Evolutionary conservation across 2,797 vertebrate genomes (phyloP).

Genomic region (Tragelaphus eurycerus): DNA sequence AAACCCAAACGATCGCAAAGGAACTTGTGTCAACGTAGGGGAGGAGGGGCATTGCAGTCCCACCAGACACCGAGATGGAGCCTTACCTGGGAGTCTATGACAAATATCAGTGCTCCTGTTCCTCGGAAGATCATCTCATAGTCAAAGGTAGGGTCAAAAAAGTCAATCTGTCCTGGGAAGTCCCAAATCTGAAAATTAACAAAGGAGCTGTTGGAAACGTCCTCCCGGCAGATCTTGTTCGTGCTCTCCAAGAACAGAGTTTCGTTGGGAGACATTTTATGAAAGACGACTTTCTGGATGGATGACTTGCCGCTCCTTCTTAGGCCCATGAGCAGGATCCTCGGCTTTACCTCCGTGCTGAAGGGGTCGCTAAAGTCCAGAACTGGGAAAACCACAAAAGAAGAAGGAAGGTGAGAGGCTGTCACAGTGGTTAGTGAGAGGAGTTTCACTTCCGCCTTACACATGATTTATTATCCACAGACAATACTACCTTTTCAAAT

Average conservation of each 20-base stretch:
- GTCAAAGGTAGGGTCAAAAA: slow-evolving; percentile 93
- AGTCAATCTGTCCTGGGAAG: slow-evolving; percentile 94
- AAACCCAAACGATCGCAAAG: not conserved
- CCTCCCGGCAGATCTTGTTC: slow-evolving; percentile 93
- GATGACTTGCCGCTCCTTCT: slow-evolving; percentile 95
- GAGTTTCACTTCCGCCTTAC: slow-evolving; percentile 53
- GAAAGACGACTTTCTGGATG: slow-evolving; percentile 97
- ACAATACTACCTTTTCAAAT: not conserved
- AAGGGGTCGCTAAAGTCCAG: slow-evolving; percentile 91
- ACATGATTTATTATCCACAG: not conserved
- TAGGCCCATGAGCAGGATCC: slow-evolving; percentile 95
- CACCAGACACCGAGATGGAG: not conserved
- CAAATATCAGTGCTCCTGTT: slow-evolving; percentile 93
- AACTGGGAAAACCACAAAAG: slow-evolving; percentile 83
- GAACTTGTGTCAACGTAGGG: not conserved
- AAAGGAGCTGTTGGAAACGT: slow-evolving; percentile 94
- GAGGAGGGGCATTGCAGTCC: not conserved
- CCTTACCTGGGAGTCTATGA: slow-evolving; percentile 93
- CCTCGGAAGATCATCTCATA: slow-evolving; percentile 96
- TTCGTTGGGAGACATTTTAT: slow-evolving; percentile 94
- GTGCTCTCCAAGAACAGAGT: slow-evolving; percentile 94
- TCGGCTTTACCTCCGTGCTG: slow-evolving; percentile 93
- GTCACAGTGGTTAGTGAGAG: slow-evolving; percentile 25
- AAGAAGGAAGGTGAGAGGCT: slow-evolving; percentile 59
- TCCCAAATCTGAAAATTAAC: slow-evolving; percentile 96